Evolutionary conservation across 53 echinoderm and acorn worm genomes (phyloP).

Genomic region (Patiria pectinifera): DNA sequence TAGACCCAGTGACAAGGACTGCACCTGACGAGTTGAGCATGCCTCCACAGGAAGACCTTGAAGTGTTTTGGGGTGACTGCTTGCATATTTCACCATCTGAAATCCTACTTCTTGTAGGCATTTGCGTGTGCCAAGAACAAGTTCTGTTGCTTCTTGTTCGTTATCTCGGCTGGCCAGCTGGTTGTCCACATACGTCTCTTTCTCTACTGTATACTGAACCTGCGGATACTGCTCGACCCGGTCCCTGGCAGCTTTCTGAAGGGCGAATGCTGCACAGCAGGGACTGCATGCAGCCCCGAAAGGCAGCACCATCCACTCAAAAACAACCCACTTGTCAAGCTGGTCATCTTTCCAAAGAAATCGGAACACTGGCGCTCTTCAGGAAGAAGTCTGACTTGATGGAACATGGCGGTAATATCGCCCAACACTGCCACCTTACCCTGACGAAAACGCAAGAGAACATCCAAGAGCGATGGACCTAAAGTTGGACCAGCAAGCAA

Average conservation of each 20-base stretch:
- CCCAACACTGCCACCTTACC: neutral
- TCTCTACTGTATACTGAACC: too few relatives aligned
- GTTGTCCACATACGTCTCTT: too few relatives aligned
- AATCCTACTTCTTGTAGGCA: conserved; percentile 1
- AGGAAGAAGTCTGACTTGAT: neutral
- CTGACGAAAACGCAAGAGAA: neutral
- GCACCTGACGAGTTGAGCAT: conserved; percentile 3
- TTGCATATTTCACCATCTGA: neutral
- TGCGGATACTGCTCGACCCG: too few relatives aligned
- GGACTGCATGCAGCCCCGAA: neutral
- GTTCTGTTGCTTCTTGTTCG: neutral
- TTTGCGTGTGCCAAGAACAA: neutral
- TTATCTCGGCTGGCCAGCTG: neutral
- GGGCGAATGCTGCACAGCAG: neutral
- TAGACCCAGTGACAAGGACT: conserved; percentile 24
- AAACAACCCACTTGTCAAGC: neutral
- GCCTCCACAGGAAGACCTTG: neutral
- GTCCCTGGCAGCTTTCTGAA: too few relatives aligned
- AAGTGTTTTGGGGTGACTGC: neutral
- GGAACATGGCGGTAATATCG: neutral
- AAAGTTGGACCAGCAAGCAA: neutral
- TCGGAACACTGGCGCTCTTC: neutral
- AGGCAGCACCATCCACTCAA: neutral
- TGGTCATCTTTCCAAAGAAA: neutral
- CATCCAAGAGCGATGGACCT: neutral